Evolutionary conservation across 2,888 invertebrate species (phyloP).

Genomic region (Pegoplata infirma): DNA sequence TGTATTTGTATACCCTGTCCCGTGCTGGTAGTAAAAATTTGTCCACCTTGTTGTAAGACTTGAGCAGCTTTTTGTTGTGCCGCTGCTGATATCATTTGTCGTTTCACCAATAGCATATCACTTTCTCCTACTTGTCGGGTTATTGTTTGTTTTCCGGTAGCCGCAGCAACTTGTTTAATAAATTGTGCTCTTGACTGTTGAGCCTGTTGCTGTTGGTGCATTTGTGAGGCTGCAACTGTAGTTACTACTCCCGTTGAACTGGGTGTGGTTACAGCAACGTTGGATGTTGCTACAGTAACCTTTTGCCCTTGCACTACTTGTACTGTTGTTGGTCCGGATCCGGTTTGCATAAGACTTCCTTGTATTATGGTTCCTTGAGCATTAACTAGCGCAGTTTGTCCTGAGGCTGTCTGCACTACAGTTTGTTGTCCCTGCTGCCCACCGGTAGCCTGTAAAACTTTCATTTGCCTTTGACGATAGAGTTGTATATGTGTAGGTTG

Average conservation of each 20-base stretch:
- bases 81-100: conserved; percentile 77
- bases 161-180: conserved; percentile 73
- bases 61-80: conserved; percentile 75
- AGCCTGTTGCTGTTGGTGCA: conserved; percentile 74
- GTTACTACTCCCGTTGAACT: conserved; percentile 72
- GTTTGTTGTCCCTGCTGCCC: conserved; percentile 68
- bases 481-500: conserved; percentile 76
- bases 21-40: conserved; percentile 79
- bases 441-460: conserved; percentile 70
- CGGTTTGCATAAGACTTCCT: conserved; percentile 73
- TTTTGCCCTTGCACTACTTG: conserved; percentile 78
- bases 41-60: conserved; percentile 79
- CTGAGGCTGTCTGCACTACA: conserved; percentile 74
- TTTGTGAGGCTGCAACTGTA: conserved; percentile 79
- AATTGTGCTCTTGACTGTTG: conserved; percentile 76
- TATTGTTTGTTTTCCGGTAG: conserved; percentile 78
- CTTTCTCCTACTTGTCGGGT: conserved; percentile 80
- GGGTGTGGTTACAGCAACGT: conserved; percentile 67
- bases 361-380: conserved; percentile 77
- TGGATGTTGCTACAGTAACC: conserved; percentile 74
- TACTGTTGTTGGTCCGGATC: conserved; percentile 65
- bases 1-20: conserved; percentile 73
- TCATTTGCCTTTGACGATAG: conserved; percentile 76
- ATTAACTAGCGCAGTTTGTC: conserved; percentile 73
- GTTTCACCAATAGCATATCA: conserved; percentile 81